phyloP scores from a whole-genome alignment of 2,888 invertebrate genomes.

The Selenia dentaria region DNA sequence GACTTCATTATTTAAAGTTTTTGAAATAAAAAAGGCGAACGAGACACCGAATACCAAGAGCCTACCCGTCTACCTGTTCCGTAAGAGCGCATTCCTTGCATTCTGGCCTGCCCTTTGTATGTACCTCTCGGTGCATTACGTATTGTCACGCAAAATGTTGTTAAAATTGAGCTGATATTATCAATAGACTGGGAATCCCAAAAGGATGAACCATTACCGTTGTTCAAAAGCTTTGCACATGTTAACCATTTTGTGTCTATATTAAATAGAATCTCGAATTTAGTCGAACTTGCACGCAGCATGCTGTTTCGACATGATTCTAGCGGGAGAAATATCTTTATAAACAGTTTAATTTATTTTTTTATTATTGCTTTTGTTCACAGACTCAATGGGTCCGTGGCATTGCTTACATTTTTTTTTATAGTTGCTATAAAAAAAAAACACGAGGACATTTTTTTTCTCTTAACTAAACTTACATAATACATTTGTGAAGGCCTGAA shows the following conservation, averaged over 20 bases:
- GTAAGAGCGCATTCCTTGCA: conserved; percentile 42
- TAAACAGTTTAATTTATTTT: too few relatives aligned
- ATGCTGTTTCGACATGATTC: too few relatives aligned
- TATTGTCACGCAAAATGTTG: conserved; percentile 18
- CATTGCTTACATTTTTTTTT: too few relatives aligned
- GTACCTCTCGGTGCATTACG: conserved; percentile 8
- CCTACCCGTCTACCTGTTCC: conserved; percentile 46
- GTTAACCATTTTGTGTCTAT: conserved; percentile 20
- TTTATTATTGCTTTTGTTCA: too few relatives aligned
- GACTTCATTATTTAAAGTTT: conserved; percentile 8
- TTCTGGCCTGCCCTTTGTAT: conserved; percentile 31
- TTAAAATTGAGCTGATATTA: conserved; percentile 7
- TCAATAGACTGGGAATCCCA: conserved; percentile 16
- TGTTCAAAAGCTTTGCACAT: conserved; percentile 17
- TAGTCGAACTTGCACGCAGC: too few relatives aligned
- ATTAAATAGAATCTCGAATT: conserved; percentile 1
- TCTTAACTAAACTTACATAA: too few relatives aligned
- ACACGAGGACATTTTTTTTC: too few relatives aligned
- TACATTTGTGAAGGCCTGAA: too few relatives aligned
- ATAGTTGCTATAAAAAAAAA: too few relatives aligned
- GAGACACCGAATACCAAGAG: conserved; percentile 22
- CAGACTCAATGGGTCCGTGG: too few relatives aligned
- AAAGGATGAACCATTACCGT: conserved; percentile 15
- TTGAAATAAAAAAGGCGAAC: conserved; percentile 30
- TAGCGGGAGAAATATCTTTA: too few relatives aligned